These are phyloP conservation scores for Rhodophaea formosa DNA, from an alignment of 2,888 invertebrate genomes.

Conservation along the genomic window DNA sequence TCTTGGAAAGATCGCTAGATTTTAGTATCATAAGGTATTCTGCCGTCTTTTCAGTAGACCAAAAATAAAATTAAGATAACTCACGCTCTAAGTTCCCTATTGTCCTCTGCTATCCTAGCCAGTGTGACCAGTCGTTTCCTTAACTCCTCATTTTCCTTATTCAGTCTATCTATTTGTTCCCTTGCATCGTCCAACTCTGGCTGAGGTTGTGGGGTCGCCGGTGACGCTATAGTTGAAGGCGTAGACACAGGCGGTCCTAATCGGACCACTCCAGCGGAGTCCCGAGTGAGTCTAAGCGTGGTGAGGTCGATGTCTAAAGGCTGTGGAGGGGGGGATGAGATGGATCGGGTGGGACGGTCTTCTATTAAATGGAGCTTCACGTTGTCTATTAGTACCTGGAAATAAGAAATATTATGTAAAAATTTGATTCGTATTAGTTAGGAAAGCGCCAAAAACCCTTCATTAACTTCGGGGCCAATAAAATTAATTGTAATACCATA, in stretches of 20 bases:
- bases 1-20: no score
- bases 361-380: slow-evolving; percentile 89
- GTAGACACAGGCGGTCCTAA: slow-evolving; percentile 81
- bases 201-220: slow-evolving; percentile 50
- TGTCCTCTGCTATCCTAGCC: slow-evolving; percentile 79
- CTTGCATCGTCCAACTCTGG: slow-evolving; percentile 72
- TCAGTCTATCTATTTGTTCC: slow-evolving; percentile 60
- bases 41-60: not conserved
- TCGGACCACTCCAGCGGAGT: slow-evolving; percentile 86
- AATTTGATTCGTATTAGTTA: no score
- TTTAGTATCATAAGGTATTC: no score
- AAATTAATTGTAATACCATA: no score
- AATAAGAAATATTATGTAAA: not conserved
- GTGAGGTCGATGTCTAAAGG: slow-evolving; percentile 89
- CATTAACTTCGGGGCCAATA: no score
- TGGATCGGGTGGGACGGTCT: slow-evolving; percentile 89
- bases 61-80: slow-evolving; percentile 30
- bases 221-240: slow-evolving; percentile 49
- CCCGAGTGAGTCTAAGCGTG: slow-evolving; percentile 85
- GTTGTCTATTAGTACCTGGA: slow-evolving; percentile 87
- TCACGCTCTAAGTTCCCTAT: slow-evolving; percentile 75
- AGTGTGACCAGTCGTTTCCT: slow-evolving; percentile 69
- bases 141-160: slow-evolving; percentile 75
- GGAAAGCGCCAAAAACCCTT: no score
- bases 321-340: slow-evolving; percentile 89